Evolutionary conservation across 2,888 invertebrate genomes (phyloP), one percentile per base, ranked within the genome.

Genomic region (Drosophila maculinotata): DNA sequence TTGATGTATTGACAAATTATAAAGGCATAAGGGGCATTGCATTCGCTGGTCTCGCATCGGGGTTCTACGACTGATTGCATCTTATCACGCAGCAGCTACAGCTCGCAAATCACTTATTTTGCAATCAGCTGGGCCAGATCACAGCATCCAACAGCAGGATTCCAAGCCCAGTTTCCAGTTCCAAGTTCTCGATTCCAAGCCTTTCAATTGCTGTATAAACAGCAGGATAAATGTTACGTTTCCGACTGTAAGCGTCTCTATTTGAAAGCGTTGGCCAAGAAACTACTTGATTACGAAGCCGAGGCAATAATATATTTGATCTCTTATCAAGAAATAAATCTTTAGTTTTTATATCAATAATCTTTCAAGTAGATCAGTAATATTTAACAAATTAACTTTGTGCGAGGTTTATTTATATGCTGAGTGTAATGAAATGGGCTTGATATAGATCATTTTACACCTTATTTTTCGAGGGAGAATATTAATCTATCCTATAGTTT

Each of bases 1-100:
- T 73, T 85, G 86, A 86, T 79, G 53, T 69, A 83, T 83, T 86
- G 83, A 86, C 83, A 83, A 83, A 86, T 86, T 80, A 83, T 79
- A 80, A 74, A 69, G 69, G 59, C 66, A 77, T 79, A 72, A 74
- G 36, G 48, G 36, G 48, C 52, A 47, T 45, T 33, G 9, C 7
- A 44, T 25, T n/a, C n/a, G 14, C 14, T 9, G 25, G 20, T 30
- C 45, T 49, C 42, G 25, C 57, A 28, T 12, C 38, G 14, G 30
- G 17, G 38, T 26, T 56, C 51, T 41, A 20, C 64, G 54, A 68
- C 68, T 73, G 79, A 83, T 83, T 86, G 84, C 77, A 75, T 70
- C 77, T 86, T 86, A 83, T 81, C 83, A 83, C 83, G 83, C 83
- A 82, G 70, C 63, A 17, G 23, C 3, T 15, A 7, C 63, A 15